These are phyloP conservation scores for Platichthys stellatus DNA, from an alignment of 2,113 vertebrate species.

Conservation along the genomic window DNA sequence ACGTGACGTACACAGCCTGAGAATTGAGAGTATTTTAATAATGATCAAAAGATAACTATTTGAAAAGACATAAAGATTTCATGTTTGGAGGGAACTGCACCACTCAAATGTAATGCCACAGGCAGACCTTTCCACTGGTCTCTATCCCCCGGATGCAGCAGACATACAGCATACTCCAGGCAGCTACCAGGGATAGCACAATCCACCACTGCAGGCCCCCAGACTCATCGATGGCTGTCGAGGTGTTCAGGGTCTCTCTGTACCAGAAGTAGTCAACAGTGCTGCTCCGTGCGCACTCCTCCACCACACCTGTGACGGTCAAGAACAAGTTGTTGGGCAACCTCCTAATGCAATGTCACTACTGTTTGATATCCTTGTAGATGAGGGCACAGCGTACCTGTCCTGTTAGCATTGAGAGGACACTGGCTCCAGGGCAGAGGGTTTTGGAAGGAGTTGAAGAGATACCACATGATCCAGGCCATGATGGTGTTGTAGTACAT, in stretches of 20 bases:
- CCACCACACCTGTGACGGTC: slow-evolving; percentile 76
- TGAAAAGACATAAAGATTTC: background rate
- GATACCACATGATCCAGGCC: slow-evolving; percentile 97
- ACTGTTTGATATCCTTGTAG: background rate
- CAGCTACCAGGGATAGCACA: slow-evolving; percentile 85
- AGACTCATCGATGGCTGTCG: slow-evolving; percentile 80
- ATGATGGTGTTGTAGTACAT: slow-evolving; percentile 97
- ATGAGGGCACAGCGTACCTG: slow-evolving; percentile 79
- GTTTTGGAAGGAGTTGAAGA: slow-evolving; percentile 96
- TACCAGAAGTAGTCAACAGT: slow-evolving; percentile 97
- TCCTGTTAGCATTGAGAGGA: slow-evolving; percentile 84
- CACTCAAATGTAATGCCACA: background rate
- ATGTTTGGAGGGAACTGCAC: too few species aligned
- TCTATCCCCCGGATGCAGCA: slow-evolving; percentile 95
- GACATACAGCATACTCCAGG: slow-evolving; percentile 90
- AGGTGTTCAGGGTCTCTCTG: slow-evolving; percentile 92
- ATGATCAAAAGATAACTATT: background rate
- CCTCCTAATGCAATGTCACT: background rate
- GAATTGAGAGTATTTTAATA: slow-evolving; percentile 1
- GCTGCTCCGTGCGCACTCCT: slow-evolving; percentile 89
- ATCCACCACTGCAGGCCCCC: slow-evolving; percentile 94
- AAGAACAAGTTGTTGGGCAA: background rate
- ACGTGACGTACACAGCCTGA: slow-evolving; percentile 95
- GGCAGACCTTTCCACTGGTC: slow-evolving; percentile 93
- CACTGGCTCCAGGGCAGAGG: slow-evolving; percentile 94